Evolutionary conservation across 1,140 invertebrate species (phyloP).

Genomic region (Chionoecetes opilio): DNA sequence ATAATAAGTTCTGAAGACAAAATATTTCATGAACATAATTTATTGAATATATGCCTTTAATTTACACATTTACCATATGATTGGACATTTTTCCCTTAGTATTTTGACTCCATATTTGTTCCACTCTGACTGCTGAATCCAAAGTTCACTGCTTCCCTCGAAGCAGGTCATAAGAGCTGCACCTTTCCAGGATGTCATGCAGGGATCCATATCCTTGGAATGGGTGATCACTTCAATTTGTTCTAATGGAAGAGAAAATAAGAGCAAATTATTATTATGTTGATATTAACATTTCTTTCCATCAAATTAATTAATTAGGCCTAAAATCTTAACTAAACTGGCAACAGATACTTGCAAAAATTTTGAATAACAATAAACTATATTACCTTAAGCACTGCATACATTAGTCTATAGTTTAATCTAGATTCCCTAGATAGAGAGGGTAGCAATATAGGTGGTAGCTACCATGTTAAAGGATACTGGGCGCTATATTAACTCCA

Average conservation of each 20-base stretch:
- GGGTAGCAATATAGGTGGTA: too few relatives aligned
- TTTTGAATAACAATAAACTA: too few relatives aligned
- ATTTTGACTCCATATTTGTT: constrained; percentile 92
- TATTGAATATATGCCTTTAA: not conserved
- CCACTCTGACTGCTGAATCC: constrained; percentile 95
- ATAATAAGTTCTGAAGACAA: too few relatives aligned
- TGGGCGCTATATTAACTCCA: too few relatives aligned
- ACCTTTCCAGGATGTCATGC: constrained; percentile 96
- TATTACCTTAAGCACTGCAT: too few relatives aligned
- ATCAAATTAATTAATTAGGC: too few relatives aligned
- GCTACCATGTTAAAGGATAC: too few relatives aligned
- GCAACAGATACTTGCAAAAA: too few relatives aligned
- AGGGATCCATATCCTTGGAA: constrained; percentile 95
- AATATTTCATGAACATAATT: not conserved
- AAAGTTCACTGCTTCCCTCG: constrained; percentile 96
- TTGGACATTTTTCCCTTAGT: constrained; percentile 90
- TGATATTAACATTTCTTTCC: not conserved
- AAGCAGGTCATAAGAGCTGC: constrained; percentile 95
- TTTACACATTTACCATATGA: constrained; percentile 84
- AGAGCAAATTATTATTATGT: too few relatives aligned
- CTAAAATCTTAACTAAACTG: too few relatives aligned
- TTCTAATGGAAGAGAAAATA: constrained; percentile 84
- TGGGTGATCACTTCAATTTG: constrained; percentile 92
- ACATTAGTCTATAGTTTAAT: too few relatives aligned
- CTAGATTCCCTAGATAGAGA: too few relatives aligned